Base-by-base conservation (phyloP, 2,113 vertebrate genomes). In the Hydropotes inermis region DNA sequence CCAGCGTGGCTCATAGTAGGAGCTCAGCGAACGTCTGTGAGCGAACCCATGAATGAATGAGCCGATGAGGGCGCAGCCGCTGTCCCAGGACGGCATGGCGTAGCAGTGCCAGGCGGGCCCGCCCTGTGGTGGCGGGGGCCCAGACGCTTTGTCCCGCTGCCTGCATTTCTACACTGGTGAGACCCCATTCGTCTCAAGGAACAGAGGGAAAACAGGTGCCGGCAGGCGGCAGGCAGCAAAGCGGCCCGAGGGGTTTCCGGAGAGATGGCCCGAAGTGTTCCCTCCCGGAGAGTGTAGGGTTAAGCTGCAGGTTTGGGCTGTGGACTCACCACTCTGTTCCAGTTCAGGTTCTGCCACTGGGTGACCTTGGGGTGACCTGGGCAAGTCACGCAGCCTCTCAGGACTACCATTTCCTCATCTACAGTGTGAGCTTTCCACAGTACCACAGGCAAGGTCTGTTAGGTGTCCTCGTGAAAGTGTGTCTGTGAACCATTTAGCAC, bases 391-490 rank as follows among this genome's bases (percentile, higher is more conserved):
- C 3, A 0, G 6, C 43, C 45, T 14, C 23, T 47, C 67, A 6
- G 64, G 61, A 57, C 87, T 17, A 2, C 23, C 0, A 27, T 1
- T 1, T 39, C 28, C 60, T 23, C 33, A 2, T 17, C 57, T 11
- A 5, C 7, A 3, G 60, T 27, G 27, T 0, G 74, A 54, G 61
- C 17, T 54, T 21, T 3, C 30, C 81, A 5, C 3, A 2, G 39
- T 0, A 0, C 58, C 58, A 0, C 0, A 9, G 23, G 15, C 60
- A 2, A 0, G 8, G 54, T 5, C 1, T 5, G 39, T 39, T 15
- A 6, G 11, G 3, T 15, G 1, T 16, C 3, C 12, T 1, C 30
- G 0, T 17, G 90, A 7, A 39, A 33, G 4, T 0, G 57, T 47
- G 57, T 47, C 55, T 30, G 1, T 55, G 5, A 10, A 17, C 16